Conservation (phyloP, 2,113 vertebrate species). For the Hemichromis elongatus region DNA sequence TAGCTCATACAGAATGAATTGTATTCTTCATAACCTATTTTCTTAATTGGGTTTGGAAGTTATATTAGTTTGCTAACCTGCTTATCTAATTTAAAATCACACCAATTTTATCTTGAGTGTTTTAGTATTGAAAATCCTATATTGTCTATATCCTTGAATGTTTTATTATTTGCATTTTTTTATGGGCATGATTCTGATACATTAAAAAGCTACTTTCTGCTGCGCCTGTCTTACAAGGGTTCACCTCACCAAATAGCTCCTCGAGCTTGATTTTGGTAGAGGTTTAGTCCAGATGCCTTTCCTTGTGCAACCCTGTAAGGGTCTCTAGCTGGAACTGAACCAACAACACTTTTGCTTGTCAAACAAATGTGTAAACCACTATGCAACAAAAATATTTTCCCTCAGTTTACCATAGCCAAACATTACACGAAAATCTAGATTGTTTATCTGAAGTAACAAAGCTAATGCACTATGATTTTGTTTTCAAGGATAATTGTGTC, state of each 20-base stretch:
- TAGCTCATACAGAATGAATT: background rate
- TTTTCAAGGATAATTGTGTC: background rate
- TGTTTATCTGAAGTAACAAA: background rate
- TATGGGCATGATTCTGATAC: background rate
- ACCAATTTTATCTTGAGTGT: background rate
- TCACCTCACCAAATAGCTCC: background rate
- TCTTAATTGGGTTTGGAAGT: background rate
- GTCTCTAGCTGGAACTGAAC: fast-evolving
- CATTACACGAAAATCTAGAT: background rate
- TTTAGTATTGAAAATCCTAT: background rate
- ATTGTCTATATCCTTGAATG: background rate
- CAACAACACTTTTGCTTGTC: fast-evolving
- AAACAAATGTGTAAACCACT: background rate
- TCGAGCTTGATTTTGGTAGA: fast-evolving
- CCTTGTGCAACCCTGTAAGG: fast-evolving
- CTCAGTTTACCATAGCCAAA: fast-evolving
- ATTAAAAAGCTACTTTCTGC: background rate
- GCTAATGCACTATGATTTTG: background rate
- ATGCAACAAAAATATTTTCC: background rate
- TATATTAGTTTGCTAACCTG: fast-evolving
- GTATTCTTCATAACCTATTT: fast-evolving
- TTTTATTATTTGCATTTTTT: background rate
- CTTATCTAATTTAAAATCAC: background rate
- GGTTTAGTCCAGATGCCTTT: background rate
- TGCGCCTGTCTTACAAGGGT: fast-evolving